phyloP scores from a whole-genome alignment of 2,888 invertebrate species.

The Leptinotarsa peninsularis region DNA sequence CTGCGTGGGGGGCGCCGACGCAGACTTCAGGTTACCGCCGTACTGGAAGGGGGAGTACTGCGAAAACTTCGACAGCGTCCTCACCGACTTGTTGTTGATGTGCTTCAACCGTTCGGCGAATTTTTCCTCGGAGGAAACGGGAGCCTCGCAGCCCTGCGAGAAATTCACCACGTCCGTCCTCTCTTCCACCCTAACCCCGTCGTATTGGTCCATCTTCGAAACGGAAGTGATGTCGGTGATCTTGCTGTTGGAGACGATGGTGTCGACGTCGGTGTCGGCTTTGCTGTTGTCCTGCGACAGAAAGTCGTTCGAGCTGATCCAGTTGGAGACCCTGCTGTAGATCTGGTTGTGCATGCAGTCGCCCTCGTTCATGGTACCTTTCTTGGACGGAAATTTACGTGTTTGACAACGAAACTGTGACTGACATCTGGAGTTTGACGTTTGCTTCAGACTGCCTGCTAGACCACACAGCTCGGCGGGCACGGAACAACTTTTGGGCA shows the following conservation, averaged over 20 bases:
- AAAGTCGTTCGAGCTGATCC: constrained; percentile 62
- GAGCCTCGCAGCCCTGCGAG: constrained; percentile 30
- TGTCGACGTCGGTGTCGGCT: constrained; percentile 47
- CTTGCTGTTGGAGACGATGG: constrained; percentile 48
- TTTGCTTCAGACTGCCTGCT: constrained; percentile 1
- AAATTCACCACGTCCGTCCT: constrained; percentile 51
- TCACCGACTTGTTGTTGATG: constrained; percentile 45
- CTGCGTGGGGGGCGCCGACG: constrained; percentile 53
- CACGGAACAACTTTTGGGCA: neutral
- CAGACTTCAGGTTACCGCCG: constrained; percentile 44
- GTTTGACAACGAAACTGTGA: constrained; percentile 18
- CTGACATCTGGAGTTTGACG: constrained; percentile 30
- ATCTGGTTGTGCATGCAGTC: constrained; percentile 50
- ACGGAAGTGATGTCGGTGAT: constrained; percentile 58
- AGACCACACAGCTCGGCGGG: neutral
- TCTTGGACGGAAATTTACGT: constrained; percentile 47
- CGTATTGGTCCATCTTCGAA: constrained; percentile 46
- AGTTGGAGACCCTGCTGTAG: constrained; percentile 58
- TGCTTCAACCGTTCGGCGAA: constrained; percentile 45
- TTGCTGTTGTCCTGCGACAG: constrained; percentile 45
- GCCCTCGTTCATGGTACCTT: constrained; percentile 46
- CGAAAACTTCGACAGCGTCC: constrained; percentile 50
- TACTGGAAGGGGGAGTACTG: constrained; percentile 51
- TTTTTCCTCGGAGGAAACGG: constrained; percentile 45
- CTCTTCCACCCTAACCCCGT: constrained; percentile 53